These are phyloP conservation scores for Sericinus montela DNA, from an alignment of 2,888 invertebrate genomes.

Conservation along the genomic window DNA sequence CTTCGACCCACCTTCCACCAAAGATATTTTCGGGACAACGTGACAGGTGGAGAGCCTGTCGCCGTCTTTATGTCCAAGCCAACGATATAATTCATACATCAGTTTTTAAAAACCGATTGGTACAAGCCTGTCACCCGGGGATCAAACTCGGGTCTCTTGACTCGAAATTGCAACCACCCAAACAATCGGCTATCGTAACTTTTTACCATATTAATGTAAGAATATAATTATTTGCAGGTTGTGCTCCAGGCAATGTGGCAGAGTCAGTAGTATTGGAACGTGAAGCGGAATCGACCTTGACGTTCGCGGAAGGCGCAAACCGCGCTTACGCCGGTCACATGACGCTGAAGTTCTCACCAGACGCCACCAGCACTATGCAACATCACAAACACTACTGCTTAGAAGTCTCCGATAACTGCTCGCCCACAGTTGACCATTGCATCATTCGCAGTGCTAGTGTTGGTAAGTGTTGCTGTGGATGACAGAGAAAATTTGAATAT, in stretches of 20 bases:
- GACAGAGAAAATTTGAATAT: too few relatives aligned
- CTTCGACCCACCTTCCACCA: too few relatives aligned
- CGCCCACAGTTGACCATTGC: constrained; percentile 98
- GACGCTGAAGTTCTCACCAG: constrained; percentile 96
- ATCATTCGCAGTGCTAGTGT: constrained; percentile 97
- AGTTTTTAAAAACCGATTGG: too few relatives aligned
- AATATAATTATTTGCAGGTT: constrained; percentile 70
- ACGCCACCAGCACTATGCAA: constrained; percentile 94
- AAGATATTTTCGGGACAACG: too few relatives aligned
- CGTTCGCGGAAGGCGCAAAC: constrained; percentile 97
- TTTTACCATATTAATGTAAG: too few relatives aligned
- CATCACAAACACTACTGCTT: constrained; percentile 99
- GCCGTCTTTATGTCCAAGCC: too few relatives aligned
- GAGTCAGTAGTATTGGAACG: constrained; percentile 96
- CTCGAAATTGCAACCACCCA: too few relatives aligned
- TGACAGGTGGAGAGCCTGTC: too few relatives aligned
- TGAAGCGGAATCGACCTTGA: constrained; percentile 95
- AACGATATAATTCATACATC: too few relatives aligned
- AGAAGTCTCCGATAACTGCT: constrained; percentile 97
- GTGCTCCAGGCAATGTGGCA: constrained; percentile 95
- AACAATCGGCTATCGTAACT: too few relatives aligned
- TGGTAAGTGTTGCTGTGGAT: constrained; percentile 78
- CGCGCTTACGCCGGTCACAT: constrained; percentile 97
- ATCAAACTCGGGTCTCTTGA: too few relatives aligned
- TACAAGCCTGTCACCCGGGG: too few relatives aligned